Base-by-base conservation (phyloP, 2,888 invertebrate genomes). In the Cantharis flavilabris region DNA sequence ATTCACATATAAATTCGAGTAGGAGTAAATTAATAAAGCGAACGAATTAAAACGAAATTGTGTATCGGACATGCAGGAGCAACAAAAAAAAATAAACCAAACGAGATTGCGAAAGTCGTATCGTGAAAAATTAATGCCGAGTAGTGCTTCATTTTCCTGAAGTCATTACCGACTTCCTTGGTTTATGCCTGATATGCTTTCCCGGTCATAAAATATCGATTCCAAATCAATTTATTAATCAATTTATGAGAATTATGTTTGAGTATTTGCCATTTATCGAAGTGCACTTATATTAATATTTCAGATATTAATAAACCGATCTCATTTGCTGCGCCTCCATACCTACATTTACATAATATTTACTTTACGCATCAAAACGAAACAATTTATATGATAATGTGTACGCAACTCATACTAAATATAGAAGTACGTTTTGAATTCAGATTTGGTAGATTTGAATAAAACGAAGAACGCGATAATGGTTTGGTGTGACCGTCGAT, bases 371-470 rank as follows among this genome's bases (percentile, higher is more conserved):
- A 77, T 77, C 73, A 77, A 79, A 78, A 79, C 76, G 74, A 79
- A 79, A 80, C 79, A 79, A 80, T 80, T 80, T 80, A 80, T 80
- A 80, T 80, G 80, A 78, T 80, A 80, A 80, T 80, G 78, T 77
- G 73, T 74, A 74, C 76, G 74, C 75, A 79, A 65, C 71, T 77
- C 69, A 13, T 49, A 73, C 71, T 77, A 77, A 49, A 77, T 67
- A 80, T 71, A 69, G 74, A 76, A 69, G 73, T 76, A 78, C 76
- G 79, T 76, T 69, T 70, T 69, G 79, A 80, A 80, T 80, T 80
- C 78, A 76, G 79, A 80, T 80, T 80, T 75, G 23, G 76, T 49
- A 64, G 73, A 79, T 79, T 79, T 77, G 77, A 76, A 75, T 79
- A 70, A 65, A 76, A 77, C 70, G 63, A 77, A 77, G 75, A 73